A percentile compares a stretch with the other conserved stretches of the same genome.
Conservation (phyloP, 1,140 invertebrate genomes). For the Lepidurus arcticus region DNA sequence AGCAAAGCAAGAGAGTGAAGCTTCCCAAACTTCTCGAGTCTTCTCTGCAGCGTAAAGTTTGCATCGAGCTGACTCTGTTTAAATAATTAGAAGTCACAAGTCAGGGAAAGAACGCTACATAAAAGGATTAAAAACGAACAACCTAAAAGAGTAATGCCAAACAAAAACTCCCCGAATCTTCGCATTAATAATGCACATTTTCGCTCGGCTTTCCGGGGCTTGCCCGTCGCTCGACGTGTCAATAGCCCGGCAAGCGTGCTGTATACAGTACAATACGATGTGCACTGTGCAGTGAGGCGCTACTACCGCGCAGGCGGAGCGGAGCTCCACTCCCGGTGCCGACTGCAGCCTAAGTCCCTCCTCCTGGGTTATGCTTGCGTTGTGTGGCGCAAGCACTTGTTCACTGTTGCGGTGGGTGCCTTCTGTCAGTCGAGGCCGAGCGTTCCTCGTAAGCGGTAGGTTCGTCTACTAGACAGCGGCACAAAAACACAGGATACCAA, state of each 20-base stretch:
- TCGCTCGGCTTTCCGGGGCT: no score
- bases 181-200: no score
- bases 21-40: background rate
- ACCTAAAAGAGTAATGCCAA: background rate
- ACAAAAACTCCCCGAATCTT: background rate
- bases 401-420: background rate
- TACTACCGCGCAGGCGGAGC: no score
- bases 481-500: background rate
- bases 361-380: background rate
- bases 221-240: no score
- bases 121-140: background rate
- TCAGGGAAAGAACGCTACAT: background rate
- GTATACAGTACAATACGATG: no score
- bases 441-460: slow-evolving; percentile 1
- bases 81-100: slow-evolving; percentile 19
- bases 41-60: background rate
- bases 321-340: background rate
- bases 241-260: no score
- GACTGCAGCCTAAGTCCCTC: background rate
- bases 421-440: background rate
- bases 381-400: background rate
- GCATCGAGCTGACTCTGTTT: background rate
- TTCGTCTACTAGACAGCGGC: background rate
- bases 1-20: background rate
- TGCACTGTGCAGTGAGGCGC: no score